These are phyloP conservation scores for Characodon lateralis DNA, from an alignment of 2,797 vertebrate genomes.

Conservation along the genomic window DNA sequence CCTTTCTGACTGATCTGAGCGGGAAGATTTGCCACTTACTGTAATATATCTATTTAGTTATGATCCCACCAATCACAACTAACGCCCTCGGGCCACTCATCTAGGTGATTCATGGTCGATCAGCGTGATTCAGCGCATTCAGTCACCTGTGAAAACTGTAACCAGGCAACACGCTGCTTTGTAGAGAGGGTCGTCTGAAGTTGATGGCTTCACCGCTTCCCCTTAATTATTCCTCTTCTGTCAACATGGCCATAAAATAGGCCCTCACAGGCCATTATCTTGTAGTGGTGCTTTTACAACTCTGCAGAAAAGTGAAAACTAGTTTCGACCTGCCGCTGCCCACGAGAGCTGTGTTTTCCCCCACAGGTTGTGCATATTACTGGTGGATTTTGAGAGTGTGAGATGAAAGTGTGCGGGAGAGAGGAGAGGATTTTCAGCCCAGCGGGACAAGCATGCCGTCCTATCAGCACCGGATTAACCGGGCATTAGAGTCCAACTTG, in stretches of 20 bases:
- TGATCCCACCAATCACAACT: constrained; percentile 52
- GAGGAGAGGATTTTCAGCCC: constrained; percentile 54
- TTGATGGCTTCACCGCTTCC: constrained; percentile 41
- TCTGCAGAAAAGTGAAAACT: constrained; percentile 44
- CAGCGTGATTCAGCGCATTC: constrained; percentile 54
- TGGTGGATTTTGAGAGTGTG: constrained; percentile 38
- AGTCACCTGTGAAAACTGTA: constrained; percentile 65
- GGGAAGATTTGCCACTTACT: constrained; percentile 53
- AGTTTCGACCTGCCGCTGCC: constrained; percentile 45
- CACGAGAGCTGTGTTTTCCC: constrained; percentile 41
- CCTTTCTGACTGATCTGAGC: constrained; percentile 39
- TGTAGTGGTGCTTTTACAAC: constrained; percentile 69
- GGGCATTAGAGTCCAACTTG: constrained; percentile 61
- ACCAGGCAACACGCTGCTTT: constrained; percentile 66
- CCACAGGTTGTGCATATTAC: constrained; percentile 63
- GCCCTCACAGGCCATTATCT: constrained; percentile 64
- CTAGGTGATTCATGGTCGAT: constrained; percentile 41
- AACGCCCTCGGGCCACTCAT: constrained; percentile 24
- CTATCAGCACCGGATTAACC: constrained; percentile 68
- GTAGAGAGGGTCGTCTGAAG: constrained; percentile 41
- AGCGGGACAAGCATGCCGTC: constrained; percentile 37
- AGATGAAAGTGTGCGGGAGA: constrained; percentile 48
- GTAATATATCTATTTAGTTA: constrained; percentile 47
- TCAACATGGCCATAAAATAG: constrained; percentile 61
- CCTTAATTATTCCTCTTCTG: constrained; percentile 65